A percentile compares a stretch with the other conserved stretches of the same genome.
These are phyloP conservation scores for Anorthoa munda DNA, from an alignment of 2,888 invertebrate genomes.

Conservation along the genomic window DNA sequence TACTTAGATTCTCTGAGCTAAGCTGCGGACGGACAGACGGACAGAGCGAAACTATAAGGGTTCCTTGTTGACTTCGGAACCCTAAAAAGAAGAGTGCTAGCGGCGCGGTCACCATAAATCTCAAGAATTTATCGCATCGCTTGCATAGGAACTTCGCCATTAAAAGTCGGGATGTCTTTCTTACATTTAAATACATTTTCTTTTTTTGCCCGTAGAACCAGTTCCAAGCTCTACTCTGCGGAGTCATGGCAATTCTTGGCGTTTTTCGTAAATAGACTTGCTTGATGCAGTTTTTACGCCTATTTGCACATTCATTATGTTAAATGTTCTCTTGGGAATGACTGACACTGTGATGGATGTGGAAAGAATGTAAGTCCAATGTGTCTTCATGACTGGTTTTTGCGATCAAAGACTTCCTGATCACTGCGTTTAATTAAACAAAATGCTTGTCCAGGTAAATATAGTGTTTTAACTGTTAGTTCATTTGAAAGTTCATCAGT, in stretches of 20 bases:
- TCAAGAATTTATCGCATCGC: constrained; percentile 29
- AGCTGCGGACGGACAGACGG: no score
- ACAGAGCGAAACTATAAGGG: no score
- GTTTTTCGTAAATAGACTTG: constrained; percentile 49
- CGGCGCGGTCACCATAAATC: constrained; percentile 6
- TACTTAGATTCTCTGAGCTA: no score
- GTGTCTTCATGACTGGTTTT: neutral
- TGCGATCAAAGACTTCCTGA: neutral
- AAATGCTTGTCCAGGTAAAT: neutral
- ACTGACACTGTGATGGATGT: constrained; percentile 17
- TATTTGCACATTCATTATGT: constrained; percentile 29
- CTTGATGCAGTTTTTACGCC: constrained; percentile 40
- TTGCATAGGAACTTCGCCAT: constrained; percentile 23
- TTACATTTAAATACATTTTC: constrained; percentile 51
- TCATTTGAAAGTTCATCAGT: no score
- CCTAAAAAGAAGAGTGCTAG: neutral
- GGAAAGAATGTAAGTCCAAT: neutral
- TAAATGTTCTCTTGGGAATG: constrained; percentile 19
- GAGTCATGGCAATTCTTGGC: constrained; percentile 21
- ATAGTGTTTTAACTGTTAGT: no score
- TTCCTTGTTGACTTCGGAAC: no score
- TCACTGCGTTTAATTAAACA: neutral
- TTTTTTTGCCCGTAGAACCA: constrained; percentile 48
- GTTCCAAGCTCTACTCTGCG: constrained; percentile 25
- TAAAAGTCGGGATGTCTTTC: constrained; percentile 50